A percentile compares a stretch with the other conserved stretches of the same genome.
These are phyloP conservation scores for Taeniopygia guttata DNA, from an alignment of 2,797 vertebrate species.

Conservation along the genomic window DNA sequence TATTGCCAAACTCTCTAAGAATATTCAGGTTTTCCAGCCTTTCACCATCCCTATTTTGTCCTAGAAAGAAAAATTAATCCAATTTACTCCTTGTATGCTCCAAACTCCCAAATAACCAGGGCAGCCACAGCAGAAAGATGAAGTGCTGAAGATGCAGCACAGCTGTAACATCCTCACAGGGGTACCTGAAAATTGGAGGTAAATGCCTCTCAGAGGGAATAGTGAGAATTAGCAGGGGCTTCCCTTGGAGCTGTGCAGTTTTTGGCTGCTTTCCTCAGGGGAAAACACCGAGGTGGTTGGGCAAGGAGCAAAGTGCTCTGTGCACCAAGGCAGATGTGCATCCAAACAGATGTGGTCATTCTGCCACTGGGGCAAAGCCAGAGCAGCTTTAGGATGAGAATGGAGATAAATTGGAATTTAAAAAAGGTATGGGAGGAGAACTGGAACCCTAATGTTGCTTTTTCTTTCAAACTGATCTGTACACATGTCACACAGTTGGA, in stretches of 20 bases:
- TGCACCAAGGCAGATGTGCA: not conserved
- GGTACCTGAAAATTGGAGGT: not conserved
- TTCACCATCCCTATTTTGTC: not conserved
- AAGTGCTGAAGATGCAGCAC: not conserved
- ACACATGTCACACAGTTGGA: conserved; percentile 60
- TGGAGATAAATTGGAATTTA: not conserved
- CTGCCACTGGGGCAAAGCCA: conserved; percentile 1
- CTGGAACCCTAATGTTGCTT: not conserved
- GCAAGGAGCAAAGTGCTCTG: not conserved
- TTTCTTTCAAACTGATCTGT: conserved; percentile 47
- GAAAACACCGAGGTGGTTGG: not conserved
- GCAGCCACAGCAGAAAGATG: not conserved
- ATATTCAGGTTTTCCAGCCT: not conserved
- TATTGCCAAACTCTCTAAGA: not conserved
- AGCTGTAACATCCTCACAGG: not conserved
- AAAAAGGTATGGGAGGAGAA: conserved; percentile 11
- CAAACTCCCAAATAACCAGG: not conserved
- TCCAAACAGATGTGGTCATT: conserved; percentile 32
- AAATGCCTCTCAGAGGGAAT: not conserved
- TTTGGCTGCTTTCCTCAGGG: not conserved
- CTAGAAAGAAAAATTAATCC: not conserved
- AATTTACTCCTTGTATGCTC: not conserved
- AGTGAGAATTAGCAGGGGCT: not conserved
- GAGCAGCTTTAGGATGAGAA: not conserved
- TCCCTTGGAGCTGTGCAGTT: not conserved